Conservation (phyloP, 2,797 vertebrate genomes). For the Limnodromus scolopaceus region DNA sequence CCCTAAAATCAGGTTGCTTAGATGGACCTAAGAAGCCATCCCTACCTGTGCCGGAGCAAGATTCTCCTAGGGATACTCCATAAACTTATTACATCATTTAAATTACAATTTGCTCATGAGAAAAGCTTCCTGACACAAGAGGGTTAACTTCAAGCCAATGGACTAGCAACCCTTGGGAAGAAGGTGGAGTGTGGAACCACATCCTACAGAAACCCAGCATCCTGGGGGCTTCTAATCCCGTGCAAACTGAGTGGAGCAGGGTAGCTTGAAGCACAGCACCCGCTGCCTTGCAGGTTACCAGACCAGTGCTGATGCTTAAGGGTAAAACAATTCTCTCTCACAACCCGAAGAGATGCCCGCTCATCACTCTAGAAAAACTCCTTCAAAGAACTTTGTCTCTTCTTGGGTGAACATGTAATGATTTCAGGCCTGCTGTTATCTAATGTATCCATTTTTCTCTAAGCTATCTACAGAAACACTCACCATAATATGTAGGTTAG, state of each 20-base stretch:
- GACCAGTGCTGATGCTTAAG: background rate
- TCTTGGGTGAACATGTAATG: background rate
- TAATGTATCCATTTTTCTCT: conserved; percentile 38
- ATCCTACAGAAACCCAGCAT: background rate
- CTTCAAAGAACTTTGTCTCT: conserved; percentile 22
- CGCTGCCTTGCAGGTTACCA: background rate
- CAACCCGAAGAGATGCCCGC: background rate
- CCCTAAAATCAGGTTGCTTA: background rate
- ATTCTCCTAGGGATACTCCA: background rate
- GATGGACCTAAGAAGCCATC: background rate
- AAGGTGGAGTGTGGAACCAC: background rate
- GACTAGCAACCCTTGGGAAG: background rate
- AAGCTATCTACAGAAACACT: conserved; percentile 45
- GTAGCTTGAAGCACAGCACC: accelerated
- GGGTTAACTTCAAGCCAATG: background rate
- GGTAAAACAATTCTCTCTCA: conserved; percentile 5
- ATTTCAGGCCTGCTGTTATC: conserved; percentile 37
- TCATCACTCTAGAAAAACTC: background rate
- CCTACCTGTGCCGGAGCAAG: background rate
- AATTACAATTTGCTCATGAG: background rate
- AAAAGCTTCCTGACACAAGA: background rate
- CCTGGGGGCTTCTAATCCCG: background rate
- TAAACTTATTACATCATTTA: background rate
- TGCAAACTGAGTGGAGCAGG: background rate
- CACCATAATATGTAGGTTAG: conserved; percentile 19